These are phyloP conservation scores for Xenopus laevis DNA, from an alignment of 2,113 vertebrate species.

Conservation along the genomic window DNA sequence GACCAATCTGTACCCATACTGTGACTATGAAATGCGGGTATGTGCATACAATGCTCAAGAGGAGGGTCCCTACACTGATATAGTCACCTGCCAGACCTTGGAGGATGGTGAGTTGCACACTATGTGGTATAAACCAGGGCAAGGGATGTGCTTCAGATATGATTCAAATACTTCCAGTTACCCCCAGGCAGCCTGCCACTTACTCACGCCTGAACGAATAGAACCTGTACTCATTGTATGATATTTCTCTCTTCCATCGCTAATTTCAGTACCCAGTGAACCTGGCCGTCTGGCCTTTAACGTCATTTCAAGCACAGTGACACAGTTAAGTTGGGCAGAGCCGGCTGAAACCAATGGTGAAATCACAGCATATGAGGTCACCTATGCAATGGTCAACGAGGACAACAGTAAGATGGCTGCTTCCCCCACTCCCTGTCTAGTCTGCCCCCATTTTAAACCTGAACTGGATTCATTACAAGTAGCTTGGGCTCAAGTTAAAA, in stretches of 20 bases:
- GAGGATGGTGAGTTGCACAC: slow-evolving; percentile 76
- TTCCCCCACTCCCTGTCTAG: no score
- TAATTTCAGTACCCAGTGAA: slow-evolving; percentile 83
- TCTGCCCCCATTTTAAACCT: no score
- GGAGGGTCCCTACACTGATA: slow-evolving; percentile 74
- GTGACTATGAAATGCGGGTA: slow-evolving; percentile 89
- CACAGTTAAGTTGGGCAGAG: slow-evolving; percentile 95
- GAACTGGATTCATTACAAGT: no score
- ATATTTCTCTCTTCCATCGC: not conserved
- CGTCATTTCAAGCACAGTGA: slow-evolving; percentile 88
- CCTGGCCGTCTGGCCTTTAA: slow-evolving; percentile 94
- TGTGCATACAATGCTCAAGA: slow-evolving; percentile 75
- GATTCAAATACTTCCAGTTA: no score
- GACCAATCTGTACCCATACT: slow-evolving; percentile 83
- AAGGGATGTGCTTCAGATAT: no score
- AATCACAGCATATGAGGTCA: slow-evolving; percentile 89
- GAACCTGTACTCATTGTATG: no score
- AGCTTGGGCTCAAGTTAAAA: no score
- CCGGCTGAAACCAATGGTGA: slow-evolving; percentile 90
- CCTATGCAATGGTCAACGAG: slow-evolving; percentile 86
- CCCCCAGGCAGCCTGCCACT: no score
- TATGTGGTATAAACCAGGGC: no score
- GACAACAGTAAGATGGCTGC: slow-evolving; percentile 69
- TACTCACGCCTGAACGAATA: no score
- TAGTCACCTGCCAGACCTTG: slow-evolving; percentile 77